Conservation (phyloP, 1,140 invertebrate genomes). For the Hypothenemus hampei region DNA sequence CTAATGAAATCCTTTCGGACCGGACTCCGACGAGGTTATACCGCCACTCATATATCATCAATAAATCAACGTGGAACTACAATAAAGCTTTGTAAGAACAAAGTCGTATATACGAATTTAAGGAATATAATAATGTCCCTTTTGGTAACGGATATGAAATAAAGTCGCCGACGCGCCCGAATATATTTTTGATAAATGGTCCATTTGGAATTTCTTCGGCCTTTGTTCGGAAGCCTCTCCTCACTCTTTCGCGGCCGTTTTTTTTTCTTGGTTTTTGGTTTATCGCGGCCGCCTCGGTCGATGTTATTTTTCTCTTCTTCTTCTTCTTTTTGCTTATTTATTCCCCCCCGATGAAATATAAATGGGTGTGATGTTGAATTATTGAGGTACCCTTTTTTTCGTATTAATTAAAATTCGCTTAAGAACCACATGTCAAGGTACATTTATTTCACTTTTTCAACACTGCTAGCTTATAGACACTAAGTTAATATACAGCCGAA, state of each 20-base stretch:
- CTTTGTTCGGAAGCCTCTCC: slow-evolving; percentile 17
- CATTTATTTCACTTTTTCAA: too few relatives aligned
- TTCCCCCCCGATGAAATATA: not conserved
- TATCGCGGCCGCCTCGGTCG: slow-evolving; percentile 2
- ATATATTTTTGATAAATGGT: slow-evolving; percentile 19
- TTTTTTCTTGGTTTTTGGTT: slow-evolving; percentile 12
- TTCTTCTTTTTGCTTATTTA: not conserved
- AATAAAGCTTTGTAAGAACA: slow-evolving; percentile 18
- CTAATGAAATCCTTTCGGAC: too few relatives aligned
- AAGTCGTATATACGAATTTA: slow-evolving; percentile 23
- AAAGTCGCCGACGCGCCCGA: slow-evolving; percentile 15
- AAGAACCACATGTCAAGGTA: too few relatives aligned
- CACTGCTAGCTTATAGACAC: too few relatives aligned
- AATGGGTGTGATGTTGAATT: slow-evolving; percentile 6
- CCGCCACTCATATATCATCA: slow-evolving; percentile 14
- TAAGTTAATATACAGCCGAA: too few relatives aligned
- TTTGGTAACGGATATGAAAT: slow-evolving; percentile 15
- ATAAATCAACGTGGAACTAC: slow-evolving; percentile 17
- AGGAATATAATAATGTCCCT: slow-evolving; percentile 17
- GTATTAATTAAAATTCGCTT: too few relatives aligned
- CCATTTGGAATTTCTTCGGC: slow-evolving; percentile 15
- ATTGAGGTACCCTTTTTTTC: too few relatives aligned
- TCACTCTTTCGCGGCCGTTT: not conserved
- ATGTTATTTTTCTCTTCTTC: not conserved
- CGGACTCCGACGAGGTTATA: too few relatives aligned